phyloP scores from a whole-genome alignment of 2,113 vertebrate species.

The Psephotus haematonotus region DNA sequence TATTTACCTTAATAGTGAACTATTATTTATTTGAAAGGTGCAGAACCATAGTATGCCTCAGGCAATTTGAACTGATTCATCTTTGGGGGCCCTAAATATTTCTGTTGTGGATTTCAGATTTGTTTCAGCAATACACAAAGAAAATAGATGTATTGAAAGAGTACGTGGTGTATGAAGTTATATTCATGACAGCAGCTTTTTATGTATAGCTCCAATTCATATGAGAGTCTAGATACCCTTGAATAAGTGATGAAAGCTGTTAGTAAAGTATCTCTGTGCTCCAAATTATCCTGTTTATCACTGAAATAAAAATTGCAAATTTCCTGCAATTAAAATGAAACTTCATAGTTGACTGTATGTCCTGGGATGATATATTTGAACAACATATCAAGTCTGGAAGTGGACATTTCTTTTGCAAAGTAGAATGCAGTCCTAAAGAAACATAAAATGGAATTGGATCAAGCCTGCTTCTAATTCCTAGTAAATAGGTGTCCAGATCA shows the following conservation, averaged over 20 bases:
- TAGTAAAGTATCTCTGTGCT: neutral
- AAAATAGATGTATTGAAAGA: neutral
- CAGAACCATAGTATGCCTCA: neutral
- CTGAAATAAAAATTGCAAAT: neutral
- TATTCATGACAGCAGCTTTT: neutral
- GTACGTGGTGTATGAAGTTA: neutral
- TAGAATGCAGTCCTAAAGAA: neutral
- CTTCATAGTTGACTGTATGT: neutral
- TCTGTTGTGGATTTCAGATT: neutral
- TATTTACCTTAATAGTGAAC: neutral
- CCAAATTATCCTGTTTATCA: neutral
- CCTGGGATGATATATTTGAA: neutral
- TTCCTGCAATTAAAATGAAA: neutral
- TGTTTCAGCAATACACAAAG: neutral
- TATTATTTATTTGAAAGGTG: neutral
- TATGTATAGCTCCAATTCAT: neutral
- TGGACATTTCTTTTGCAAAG: neutral
- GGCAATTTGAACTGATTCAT: neutral
- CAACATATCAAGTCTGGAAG: neutral
- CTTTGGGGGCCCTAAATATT: neutral
- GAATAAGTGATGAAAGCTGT: neutral
- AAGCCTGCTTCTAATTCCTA: neutral
- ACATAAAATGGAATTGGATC: neutral
- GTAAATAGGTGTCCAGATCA: neutral
- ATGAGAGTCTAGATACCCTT: neutral